Evolutionary conservation across 2,113 vertebrate species (phyloP), one percentile per base, ranked within the genome.

Genomic region (Prietella phreatophila): DNA sequence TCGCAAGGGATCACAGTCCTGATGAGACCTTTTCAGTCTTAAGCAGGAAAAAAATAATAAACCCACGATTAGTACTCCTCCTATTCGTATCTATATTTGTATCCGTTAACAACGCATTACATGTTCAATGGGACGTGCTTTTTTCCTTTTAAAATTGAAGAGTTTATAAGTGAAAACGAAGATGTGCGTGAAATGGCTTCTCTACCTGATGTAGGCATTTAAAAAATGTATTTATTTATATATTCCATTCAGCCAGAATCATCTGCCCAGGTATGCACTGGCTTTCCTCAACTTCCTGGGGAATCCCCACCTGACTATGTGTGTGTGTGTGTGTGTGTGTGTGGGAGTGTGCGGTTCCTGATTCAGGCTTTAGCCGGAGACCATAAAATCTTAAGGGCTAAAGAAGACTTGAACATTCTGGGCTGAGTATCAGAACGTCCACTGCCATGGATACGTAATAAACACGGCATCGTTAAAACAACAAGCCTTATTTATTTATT

Each of bases 401-500:
- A 83, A 87, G 83, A 27, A 83, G 82, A 86, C 58, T 30, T 14
- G 27, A 80, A 73, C 82, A 76, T 87, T 87, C 83, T 76, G 83
- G 71, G 39, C 36, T n/a, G 50, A 71, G 86, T 63, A 47, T 85
- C 61, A 19, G 56, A 55, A 73, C 69, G 10, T 73, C 83, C 1
- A 55, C 61, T 78, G 84, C 81, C 39, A 84, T 89, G 89, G 89
- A 87, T 53, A 91, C 67, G 11, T 25, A 71, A 75, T 84, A 91
- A 92, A 90, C 90, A 89, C 75, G 42, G 47, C 75, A 50, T 88
- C 50, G 78, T 89, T 84, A 65, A 78, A 65, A 75, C 69, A 78
- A 55, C 22, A 83, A 69, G 42, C 76, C 30, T 85, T 67, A 73
- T 88, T 53, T 42, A 47, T 47, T 47, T 47, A 7, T 47, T 7